Evolutionary conservation across 2,797 vertebrate species (phyloP).

Genomic region (Crenuchus spilurus): DNA sequence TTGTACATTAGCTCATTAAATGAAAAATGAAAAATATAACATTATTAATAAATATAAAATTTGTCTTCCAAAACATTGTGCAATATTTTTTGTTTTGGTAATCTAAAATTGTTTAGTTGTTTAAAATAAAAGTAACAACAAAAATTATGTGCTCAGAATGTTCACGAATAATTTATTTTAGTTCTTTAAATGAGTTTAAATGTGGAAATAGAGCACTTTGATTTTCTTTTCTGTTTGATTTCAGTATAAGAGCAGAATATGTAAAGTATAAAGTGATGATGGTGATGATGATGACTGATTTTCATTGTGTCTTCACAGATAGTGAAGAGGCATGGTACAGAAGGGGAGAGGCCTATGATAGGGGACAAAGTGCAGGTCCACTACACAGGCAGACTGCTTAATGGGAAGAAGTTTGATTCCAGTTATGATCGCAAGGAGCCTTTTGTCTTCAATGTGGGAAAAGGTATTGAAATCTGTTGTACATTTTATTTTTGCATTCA

Average conservation of each 20-base stretch:
- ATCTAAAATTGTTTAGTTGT: too few relatives aligned
- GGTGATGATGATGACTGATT: conserved; percentile 5
- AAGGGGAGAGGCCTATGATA: conserved; percentile 88
- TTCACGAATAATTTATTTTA: too few relatives aligned
- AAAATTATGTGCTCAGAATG: too few relatives aligned
- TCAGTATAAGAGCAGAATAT: not conserved
- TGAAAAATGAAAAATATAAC: not conserved
- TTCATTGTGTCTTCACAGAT: conserved; percentile 73
- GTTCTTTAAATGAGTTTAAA: too few relatives aligned
- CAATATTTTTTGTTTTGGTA: not conserved
- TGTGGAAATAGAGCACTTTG: too few relatives aligned
- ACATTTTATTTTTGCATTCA: not conserved
- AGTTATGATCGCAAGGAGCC: conserved; percentile 89
- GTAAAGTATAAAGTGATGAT: not conserved
- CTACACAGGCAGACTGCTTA: conserved; percentile 90
- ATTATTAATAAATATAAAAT: not conserved
- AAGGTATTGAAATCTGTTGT: conserved; percentile 74
- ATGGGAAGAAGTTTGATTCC: conserved; percentile 92
- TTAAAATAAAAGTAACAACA: too few relatives aligned
- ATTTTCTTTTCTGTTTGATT: too few relatives aligned
- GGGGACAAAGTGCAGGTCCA: conserved; percentile 94
- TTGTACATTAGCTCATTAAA: not conserved
- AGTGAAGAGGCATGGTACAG: conserved; percentile 80
- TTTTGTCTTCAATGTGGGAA: conserved; percentile 91
- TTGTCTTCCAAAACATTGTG: not conserved